Base-by-base conservation (phyloP, 1,140 invertebrate species). In the Ridgeia piscesae region DNA sequence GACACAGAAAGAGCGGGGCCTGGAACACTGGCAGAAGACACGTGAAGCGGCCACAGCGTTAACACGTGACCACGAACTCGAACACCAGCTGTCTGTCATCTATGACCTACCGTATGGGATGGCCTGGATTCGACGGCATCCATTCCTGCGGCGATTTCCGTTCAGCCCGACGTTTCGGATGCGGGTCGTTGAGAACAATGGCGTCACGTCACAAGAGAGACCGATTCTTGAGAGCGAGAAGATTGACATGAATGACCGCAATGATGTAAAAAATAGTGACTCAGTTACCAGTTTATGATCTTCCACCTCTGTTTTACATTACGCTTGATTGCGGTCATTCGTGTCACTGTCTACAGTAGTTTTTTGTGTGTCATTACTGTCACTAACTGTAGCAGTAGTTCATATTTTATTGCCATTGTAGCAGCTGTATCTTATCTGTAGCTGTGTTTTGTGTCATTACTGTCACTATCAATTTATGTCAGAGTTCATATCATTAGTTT, bases 71-170 rank as follows among this genome's bases (percentile, higher is more conserved):
- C 34, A 27, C 14, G 35, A 35, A 33, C 34, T 91, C 1, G 33
- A 33, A n/a, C 33, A 91, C 48, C 34, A 48, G 33, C 34, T 91
- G 35, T 91, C 91, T 8, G 91, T 33, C 91, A 91, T 34, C 34
- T 91, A 91, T n/a, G 42, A 91, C 48, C 91, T 91, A 14, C 91
- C 91, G 33, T 91, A 34, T n/a, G 91, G 91, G 33, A 91, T 91
- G 91, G 11, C 34, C 35, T 50, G 33, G 35, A 91, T 91, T 42
- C 91, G 42, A 14, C 34, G 42, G 6, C 34, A 35, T 17, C 34
- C 34, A 17, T 91, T 35, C 34, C 6, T 50, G 33, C 33, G 91
- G 2, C 21, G 33, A 21, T 14, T 91, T n/a, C 91, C 91, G 33
- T 42, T 91, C 91, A 35, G 35, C 48, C 91, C 91, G 17, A 91